A percentile compares a stretch with the other conserved stretches of the same genome.
phyloP scores from a whole-genome alignment of 1,140 invertebrate species.

The Drosophila pectinifera region DNA sequence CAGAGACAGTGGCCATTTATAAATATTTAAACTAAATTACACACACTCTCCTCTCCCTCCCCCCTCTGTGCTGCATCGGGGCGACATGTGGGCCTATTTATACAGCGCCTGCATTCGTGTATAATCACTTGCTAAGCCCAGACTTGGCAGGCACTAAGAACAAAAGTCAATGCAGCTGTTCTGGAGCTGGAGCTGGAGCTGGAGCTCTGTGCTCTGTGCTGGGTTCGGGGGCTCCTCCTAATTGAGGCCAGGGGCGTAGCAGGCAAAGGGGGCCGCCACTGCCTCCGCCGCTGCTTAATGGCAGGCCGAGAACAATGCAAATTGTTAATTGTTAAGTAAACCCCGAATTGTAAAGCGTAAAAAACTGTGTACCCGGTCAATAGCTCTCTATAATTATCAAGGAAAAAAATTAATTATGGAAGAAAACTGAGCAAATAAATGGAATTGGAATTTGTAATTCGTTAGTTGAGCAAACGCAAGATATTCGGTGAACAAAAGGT shows the following conservation, averaged over 20 bases:
- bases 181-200: no score
- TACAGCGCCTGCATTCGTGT: constrained; percentile 32
- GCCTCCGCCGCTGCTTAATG: not conserved
- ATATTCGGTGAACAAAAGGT: constrained; percentile 13
- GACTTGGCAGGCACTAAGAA: constrained; percentile 48
- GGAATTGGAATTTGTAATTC: constrained; percentile 26
- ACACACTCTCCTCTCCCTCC: no score
- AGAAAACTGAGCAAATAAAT: constrained; percentile 47
- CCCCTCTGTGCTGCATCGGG: constrained; percentile 33
- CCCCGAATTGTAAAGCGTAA: constrained; percentile 25
- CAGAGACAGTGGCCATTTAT: constrained; percentile 39
- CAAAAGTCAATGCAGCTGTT: constrained; percentile 54
- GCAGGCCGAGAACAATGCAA: constrained; percentile 33
- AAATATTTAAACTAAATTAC: constrained; percentile 64
- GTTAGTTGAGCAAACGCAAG: constrained; percentile 23
- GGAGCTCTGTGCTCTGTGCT: no score
- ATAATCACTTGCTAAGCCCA: constrained; percentile 50
- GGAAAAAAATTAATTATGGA: constrained; percentile 43
- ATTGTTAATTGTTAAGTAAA: constrained; percentile 34
- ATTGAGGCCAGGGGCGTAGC: constrained; percentile 36
- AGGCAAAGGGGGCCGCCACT: not conserved
- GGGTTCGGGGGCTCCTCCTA: constrained; percentile 8
- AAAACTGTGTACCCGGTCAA: constrained; percentile 38
- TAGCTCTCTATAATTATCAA: constrained; percentile 47
- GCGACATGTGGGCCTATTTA: constrained; percentile 22